Evolutionary conservation across 2,113 vertebrate species (phyloP), one percentile per base, ranked within the genome.

Genomic region (Promerops cafer): DNA sequence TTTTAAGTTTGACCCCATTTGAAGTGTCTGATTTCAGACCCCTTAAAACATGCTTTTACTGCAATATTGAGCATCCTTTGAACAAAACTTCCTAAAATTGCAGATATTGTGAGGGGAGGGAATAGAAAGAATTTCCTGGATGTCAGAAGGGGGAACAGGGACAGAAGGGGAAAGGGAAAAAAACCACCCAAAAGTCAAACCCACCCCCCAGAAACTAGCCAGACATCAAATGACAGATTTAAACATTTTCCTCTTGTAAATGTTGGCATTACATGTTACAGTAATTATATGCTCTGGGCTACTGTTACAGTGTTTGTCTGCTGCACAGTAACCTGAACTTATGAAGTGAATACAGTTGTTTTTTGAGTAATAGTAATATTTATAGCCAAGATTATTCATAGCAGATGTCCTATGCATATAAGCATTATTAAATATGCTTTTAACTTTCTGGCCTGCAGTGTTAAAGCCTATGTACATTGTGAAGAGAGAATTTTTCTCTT

Each of bases 141-240:
- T 96, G 45, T 89, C 60, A 74, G 53, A 91, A 83, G 28, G 52
- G 76, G 76, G 71, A 96, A 52, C 61, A 90, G 74, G 49, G 69
- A 74, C 30, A 84, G 22, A n/a, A 91, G 63, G 66, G 77, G 54
- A 72, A 70, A 75, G 37, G 21, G 6, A 42, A 40, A 19, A 61
- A n/a, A 16, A 7, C 13, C 19, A 22, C 20, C 11, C 31, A n/a
- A 78, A 64, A 52, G 19, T 24, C 31, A 50, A 12, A 11, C 11
- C 6, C 13, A 6, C 13, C 28, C 6, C 7, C 8, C 64, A 86
- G 70, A 80, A 95, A 72, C 69, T 84, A 86, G 69, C 61, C 63
- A 95, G 94, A 94, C 87, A 72, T 79, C 42, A 84, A 68, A 80
- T 90, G 85, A 96, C 89, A 96, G 88, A 97, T 96, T 96, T 94